Conservation (phyloP, 2,888 invertebrate genomes). For the Sabatieria punctata region DNA sequence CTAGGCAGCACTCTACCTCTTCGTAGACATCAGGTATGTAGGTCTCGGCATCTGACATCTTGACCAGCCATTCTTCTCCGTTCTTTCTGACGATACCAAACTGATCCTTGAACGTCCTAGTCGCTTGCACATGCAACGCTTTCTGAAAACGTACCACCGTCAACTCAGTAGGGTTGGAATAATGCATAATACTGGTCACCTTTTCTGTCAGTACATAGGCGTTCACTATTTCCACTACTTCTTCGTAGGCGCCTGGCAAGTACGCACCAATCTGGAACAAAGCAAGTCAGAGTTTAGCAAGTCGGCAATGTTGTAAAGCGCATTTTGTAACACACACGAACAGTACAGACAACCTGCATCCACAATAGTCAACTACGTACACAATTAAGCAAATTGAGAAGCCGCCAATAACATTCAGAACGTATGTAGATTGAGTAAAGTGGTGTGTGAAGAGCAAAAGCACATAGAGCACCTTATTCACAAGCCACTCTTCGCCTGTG, state of each 20-base stretch:
- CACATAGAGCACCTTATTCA: constrained; percentile 32
- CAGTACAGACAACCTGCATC: constrained; percentile 8
- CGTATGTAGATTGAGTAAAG: too few relatives aligned
- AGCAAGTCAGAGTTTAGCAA: too few relatives aligned
- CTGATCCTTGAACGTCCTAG: constrained; percentile 37
- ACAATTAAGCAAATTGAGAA: too few relatives aligned
- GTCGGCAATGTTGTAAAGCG: background rate
- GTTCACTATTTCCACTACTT: constrained; percentile 37
- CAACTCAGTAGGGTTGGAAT: background rate
- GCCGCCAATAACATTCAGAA: too few relatives aligned
- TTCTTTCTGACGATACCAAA: constrained; percentile 35
- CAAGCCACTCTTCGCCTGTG: constrained; percentile 39
- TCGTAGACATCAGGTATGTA: constrained; percentile 41
- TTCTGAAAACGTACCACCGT: constrained; percentile 27
- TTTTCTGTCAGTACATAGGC: constrained; percentile 40
- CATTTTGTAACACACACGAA: background rate
- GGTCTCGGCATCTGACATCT: constrained; percentile 36
- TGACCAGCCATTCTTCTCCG: constrained; percentile 40
- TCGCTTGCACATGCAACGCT: constrained; percentile 37
- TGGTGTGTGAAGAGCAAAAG: too few relatives aligned
- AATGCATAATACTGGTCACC: constrained; percentile 25
- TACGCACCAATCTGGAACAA: constrained; percentile 33
- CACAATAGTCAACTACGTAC: constrained; percentile 7
- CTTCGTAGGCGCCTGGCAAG: constrained; percentile 40
- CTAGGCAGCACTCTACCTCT: constrained; percentile 10